Conservation (phyloP, 2,888 invertebrate genomes). For the Orthosia gracilis region DNA sequence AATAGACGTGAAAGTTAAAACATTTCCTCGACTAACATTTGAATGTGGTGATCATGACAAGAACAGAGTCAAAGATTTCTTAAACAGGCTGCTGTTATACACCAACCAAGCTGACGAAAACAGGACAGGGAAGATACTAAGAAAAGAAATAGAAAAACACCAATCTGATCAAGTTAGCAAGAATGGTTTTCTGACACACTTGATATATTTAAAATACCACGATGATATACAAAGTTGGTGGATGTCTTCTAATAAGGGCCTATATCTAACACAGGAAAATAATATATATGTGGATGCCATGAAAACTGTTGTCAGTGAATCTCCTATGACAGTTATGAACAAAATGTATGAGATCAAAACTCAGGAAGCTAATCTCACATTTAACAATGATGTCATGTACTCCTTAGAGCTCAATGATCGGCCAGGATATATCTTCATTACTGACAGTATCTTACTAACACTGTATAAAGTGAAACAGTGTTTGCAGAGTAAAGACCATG, state of each 20-base stretch:
- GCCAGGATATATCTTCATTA: conserved; percentile 5
- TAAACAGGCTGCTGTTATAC: conserved; percentile 5
- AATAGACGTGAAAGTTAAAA: conserved; percentile 3
- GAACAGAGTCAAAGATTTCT: not conserved
- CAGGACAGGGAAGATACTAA: not conserved
- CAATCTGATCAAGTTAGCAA: not conserved
- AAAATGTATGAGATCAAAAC: conserved; percentile 11
- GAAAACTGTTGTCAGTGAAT: not conserved
- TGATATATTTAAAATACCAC: conserved; percentile 15
- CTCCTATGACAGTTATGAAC: conserved; percentile 14
- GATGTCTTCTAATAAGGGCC: not conserved
- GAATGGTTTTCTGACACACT: not conserved
- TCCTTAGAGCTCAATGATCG: not conserved
- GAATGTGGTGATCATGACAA: conserved; percentile 8
- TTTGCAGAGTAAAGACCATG: not conserved
- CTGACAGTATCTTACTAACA: conserved; percentile 1
- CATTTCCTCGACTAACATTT: conserved; percentile 3
- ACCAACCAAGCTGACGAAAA: conserved; percentile 10
- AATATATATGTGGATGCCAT: not conserved
- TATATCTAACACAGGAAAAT: conserved; percentile 3
- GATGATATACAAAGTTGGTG: conserved; percentile 11
- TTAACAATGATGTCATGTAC: not conserved
- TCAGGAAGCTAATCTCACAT: not conserved
- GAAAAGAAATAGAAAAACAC: conserved; percentile 1
- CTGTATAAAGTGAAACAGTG: conserved; percentile 14